phyloP scores from a whole-genome alignment of 2,113 vertebrate genomes.

The Cyanoliseus patagonus region DNA sequence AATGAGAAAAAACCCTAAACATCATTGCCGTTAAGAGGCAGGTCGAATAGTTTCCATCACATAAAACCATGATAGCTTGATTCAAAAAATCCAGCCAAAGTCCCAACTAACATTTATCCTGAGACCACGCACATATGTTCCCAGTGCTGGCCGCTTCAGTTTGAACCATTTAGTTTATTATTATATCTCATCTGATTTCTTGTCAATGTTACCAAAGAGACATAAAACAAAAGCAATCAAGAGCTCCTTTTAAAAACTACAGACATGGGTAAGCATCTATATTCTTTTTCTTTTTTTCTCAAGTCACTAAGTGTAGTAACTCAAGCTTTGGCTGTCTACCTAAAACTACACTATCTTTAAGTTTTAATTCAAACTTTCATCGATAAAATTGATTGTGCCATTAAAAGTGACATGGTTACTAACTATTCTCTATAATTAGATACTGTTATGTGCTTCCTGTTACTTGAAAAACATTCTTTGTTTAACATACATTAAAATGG shows the following conservation, averaged over 20 bases:
- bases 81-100: not conserved
- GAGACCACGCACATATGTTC: not conserved
- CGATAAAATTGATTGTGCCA: slow-evolving; percentile 68
- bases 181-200: slow-evolving; percentile 23
- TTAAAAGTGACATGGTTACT: slow-evolving; percentile 66
- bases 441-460: slow-evolving; percentile 63
- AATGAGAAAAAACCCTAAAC: not conserved
- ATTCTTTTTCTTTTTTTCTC: not conserved
- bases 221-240: slow-evolving; percentile 49
- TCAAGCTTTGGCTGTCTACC: slow-evolving; percentile 60
- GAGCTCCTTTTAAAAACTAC: slow-evolving; percentile 14
- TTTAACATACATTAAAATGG: slow-evolving; percentile 45
- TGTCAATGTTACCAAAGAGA: not conserved
- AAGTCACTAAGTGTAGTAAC: slow-evolving; percentile 46
- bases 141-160: not conserved
- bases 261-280: slow-evolving; percentile 5
- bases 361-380: slow-evolving; percentile 71
- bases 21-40: not conserved
- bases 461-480: slow-evolving; percentile 67
- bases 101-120: not conserved
- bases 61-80: not conserved
- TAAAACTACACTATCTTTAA: slow-evolving; percentile 63
- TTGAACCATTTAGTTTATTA: not conserved
- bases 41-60: not conserved
- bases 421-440: slow-evolving; percentile 67